A percentile compares a stretch with the other conserved stretches of the same genome.
phyloP scores from a whole-genome alignment of 2,797 vertebrate species.

The Emydoidea blandingii region DNA sequence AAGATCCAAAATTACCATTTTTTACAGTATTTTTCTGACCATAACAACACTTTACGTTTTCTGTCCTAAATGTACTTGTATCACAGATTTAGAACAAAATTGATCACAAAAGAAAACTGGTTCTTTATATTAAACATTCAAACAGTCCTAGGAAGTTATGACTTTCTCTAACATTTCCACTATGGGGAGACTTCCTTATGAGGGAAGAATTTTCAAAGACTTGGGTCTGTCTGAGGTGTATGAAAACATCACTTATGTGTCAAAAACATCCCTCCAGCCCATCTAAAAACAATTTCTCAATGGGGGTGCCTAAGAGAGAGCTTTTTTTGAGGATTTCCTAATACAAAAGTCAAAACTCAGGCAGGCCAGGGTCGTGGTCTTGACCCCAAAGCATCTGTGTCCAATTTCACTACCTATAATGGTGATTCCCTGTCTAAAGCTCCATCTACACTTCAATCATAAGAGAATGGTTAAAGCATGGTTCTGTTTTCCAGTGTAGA shows the following conservation, averaged over 20 bases:
- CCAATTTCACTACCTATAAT: fast-evolving
- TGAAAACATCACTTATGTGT: fast-evolving
- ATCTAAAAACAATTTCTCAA: neutral
- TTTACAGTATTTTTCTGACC: neutral
- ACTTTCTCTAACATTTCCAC: neutral
- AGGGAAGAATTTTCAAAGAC: neutral
- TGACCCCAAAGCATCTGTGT: fast-evolving
- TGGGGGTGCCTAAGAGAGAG: neutral
- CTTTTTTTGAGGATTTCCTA: neutral
- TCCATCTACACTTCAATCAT: fast-evolving
- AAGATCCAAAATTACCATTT: neutral
- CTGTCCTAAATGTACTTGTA: neutral
- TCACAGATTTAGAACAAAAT: neutral
- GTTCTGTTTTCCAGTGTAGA: neutral
- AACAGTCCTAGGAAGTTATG: neutral
- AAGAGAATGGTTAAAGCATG: neutral
- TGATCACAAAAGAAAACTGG: fast-evolving
- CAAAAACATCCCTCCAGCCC: neutral
- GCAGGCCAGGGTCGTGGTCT: neutral
- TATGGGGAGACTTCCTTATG: neutral
- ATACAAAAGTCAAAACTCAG: neutral
- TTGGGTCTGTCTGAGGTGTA: neutral
- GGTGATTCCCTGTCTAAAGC: neutral
- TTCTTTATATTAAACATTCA: neutral
- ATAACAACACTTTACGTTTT: neutral